These are phyloP conservation scores for Bombus soroeensis DNA, from an alignment of 1,140 invertebrate species.

Conservation along the genomic window DNA sequence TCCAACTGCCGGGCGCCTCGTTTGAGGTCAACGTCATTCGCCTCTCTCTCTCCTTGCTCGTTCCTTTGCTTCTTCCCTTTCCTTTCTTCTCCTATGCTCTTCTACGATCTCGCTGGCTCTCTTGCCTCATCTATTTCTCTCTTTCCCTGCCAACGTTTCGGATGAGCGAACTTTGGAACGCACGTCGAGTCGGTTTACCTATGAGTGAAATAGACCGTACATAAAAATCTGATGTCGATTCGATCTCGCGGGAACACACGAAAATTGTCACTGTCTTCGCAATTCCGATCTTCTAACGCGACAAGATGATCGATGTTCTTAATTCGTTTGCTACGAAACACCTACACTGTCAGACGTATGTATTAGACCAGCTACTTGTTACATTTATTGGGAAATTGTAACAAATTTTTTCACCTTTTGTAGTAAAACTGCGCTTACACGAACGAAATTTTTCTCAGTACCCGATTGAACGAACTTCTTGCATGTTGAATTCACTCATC, in stretches of 20 bases:
- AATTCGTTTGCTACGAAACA: background rate
- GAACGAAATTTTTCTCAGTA: background rate
- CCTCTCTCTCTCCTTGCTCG: constrained; percentile 52
- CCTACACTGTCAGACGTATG: background rate
- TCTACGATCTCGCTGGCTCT: constrained; percentile 28
- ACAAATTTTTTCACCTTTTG: background rate
- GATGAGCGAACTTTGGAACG: constrained; percentile 63
- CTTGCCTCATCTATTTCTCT: constrained; percentile 1
- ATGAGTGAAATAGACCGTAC: constrained; percentile 32
- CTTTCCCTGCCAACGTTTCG: constrained; percentile 53
- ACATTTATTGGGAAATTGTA: background rate
- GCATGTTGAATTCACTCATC: background rate
- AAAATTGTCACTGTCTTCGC: background rate
- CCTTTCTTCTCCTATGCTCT: constrained; percentile 38
- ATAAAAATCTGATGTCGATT: constrained; percentile 16
- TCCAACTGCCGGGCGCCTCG: constrained; percentile 73
- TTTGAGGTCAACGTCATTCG: constrained; percentile 77
- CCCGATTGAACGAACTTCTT: background rate
- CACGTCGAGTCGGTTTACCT: constrained; percentile 26
- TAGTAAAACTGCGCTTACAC: background rate
- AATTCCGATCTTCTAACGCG: no score
- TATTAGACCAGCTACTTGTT: background rate
- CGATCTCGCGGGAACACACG: background rate
- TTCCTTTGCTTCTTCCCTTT: constrained; percentile 10
- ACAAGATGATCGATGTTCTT: background rate